Percentiles rank a stretch among this genome's conserved stretches.
phyloP scores from a whole-genome alignment of 1,140 invertebrate genomes.

The Heterodera carotae region DNA sequence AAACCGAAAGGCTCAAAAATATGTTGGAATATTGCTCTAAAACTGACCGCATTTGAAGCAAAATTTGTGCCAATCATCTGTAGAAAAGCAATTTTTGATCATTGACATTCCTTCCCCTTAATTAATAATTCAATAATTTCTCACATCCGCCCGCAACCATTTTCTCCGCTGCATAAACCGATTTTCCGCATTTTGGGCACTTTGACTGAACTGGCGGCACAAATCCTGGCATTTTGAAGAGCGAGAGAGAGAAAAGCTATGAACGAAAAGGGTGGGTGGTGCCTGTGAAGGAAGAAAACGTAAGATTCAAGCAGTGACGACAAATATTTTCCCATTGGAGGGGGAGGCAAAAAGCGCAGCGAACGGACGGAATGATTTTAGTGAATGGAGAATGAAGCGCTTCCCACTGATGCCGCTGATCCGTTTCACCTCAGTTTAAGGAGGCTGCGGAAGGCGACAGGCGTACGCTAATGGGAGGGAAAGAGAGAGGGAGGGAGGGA shows the following conservation, averaged over 20 bases:
- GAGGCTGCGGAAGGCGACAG: neutral
- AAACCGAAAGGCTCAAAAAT: neutral
- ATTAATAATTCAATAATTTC: neutral
- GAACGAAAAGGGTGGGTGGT: neutral
- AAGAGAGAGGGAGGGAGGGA: neutral
- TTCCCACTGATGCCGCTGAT: neutral
- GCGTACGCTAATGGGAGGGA: neutral
- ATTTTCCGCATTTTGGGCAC: slow-evolving; percentile 96
- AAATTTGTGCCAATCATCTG: slow-evolving; percentile 77
- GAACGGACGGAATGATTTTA: neutral
- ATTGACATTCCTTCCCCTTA: too few relatives aligned
- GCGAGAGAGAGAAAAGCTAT: neutral
- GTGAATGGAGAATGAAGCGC: neutral
- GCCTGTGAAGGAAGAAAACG: neutral
- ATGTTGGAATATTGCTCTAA: neutral
- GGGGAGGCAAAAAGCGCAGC: neutral
- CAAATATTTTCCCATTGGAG: neutral
- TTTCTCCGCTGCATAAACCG: slow-evolving; percentile 97
- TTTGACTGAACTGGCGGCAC: slow-evolving; percentile 90
- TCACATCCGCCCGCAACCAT: slow-evolving; percentile 84
- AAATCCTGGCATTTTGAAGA: slow-evolving; percentile 74
- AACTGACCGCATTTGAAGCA: slow-evolving; percentile 95
- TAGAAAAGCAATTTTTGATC: slow-evolving; percentile 6
- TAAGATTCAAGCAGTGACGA: neutral
- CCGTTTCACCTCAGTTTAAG: neutral